Base-by-base conservation (phyloP, 2,888 invertebrate genomes). In the Cryptocephalus primarius region DNA sequence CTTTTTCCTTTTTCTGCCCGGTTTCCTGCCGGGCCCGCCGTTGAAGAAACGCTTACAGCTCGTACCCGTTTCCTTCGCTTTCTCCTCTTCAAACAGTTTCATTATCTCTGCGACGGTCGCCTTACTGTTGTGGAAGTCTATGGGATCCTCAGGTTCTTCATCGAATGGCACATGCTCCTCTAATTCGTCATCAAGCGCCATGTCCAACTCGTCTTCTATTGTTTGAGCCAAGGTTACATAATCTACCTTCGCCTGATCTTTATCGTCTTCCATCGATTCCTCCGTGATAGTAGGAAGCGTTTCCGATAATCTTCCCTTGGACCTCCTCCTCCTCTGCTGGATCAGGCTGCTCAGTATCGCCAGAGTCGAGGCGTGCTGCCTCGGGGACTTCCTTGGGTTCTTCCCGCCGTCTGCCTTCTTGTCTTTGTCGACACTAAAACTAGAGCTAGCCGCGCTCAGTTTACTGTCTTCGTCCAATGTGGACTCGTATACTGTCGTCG, bases 301-400 rank as follows among this genome's bases (percentile, higher is more conserved):
- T 46, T 58, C 54, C 6, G 44, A 22, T 4, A 12, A 33, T 9
- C 44, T 49, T 44, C 58, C 55, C 44, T 59, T 53, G 8, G 60
- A 56, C 72, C 75, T 55, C 49, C 71, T 63, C 56, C 72, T 75
- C 46, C 78, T 68, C 43, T 77, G 72, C 33, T 80, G 75, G 8
- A 81, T 70, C 14, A 83, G 67, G 45, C 82, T 80, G 38, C 83
- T 82, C 3, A 90, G 78, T 47, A 90, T 86, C 0, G 90, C 90
- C 48, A 89, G 68, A 0, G 91, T 91, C 0, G 89, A 89, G 0
- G 90, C 90, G 63, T 91, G 90, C 64, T 90, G 90, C 14, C 91
- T 73, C 0, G 91, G 91, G 0, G 88, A 89, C 63, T 90, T 90
- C 38, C 91, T 72, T 0, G 89, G 85, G 50, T 80, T 82, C 32